Evolutionary conservation across 2,113 vertebrate species (phyloP), one percentile per base, ranked within the genome.

Genomic region (Machaerirhynchus nigripectus): DNA sequence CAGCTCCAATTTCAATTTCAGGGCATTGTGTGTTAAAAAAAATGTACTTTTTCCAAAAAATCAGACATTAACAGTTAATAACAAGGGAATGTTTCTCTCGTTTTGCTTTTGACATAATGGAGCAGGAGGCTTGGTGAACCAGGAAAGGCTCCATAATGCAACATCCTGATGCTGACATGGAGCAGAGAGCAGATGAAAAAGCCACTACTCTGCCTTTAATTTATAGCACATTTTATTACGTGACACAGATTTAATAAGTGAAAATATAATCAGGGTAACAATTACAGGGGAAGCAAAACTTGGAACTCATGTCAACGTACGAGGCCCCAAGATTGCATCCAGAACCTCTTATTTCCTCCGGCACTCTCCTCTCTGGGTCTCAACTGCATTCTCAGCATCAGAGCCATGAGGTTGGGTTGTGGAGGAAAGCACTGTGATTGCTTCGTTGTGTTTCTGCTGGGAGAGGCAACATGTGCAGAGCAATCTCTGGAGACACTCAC

Each of bases 191-290:
- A 94, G 84, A 85, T 67, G 42, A 95, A 85, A 96, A 92, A 70
- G 9, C 5, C 74, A 22, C 18, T 44, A 57, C 37, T 87, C 84
- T 70, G 83, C 27, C 83, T 81, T 94, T 95, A 88, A 94, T 96
- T 96, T 95, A 90, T 65, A 60, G 76, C 57, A 87, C 28, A 60
- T 92, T 96, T 95, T 94, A 93, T 96, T 93, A 89, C 0, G 6
- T 79, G 82, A 39, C 64, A 64, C 52, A n/a, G 87, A 75, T 95
- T 93, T 84, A 96, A 88, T 81, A 86, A 87, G 52, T 90, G 83
- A 95, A 93, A 96, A 93, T 90, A 96, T 81, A 91, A 88, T 95
- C 68, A 78, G 83, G 30, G 39, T 79, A 94, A 92, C 79, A 75
- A 87, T 86, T 93, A 69, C 26, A 82, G 78, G 78, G 63, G 78